These are phyloP conservation scores for Nomada goodeniana DNA, from an alignment of 2,888 invertebrate genomes.

Conservation along the genomic window DNA sequence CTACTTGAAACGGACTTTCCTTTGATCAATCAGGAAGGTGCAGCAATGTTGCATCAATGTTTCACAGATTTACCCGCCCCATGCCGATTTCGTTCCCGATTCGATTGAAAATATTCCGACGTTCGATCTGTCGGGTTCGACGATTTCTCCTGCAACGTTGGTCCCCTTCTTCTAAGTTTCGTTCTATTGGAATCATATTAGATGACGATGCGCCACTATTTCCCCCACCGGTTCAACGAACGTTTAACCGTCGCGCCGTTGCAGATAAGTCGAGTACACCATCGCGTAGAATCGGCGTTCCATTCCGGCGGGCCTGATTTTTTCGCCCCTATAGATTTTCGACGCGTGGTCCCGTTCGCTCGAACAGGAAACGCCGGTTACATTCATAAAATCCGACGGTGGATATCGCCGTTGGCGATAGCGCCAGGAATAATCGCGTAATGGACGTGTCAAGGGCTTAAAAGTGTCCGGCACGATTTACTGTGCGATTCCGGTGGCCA, in stretches of 20 bases:
- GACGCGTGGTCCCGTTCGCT: slow-evolving; percentile 18
- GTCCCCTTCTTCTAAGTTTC: not conserved
- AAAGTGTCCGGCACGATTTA: slow-evolving; percentile 63
- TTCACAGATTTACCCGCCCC: not conserved
- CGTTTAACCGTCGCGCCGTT: not conserved
- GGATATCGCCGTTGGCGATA: slow-evolving; percentile 56
- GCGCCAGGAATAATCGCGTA: slow-evolving; percentile 63
- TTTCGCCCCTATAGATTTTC: slow-evolving; percentile 4
- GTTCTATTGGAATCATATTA: not conserved
- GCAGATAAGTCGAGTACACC: slow-evolving; percentile 14
- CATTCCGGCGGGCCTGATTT: not conserved
- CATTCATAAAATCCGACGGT: slow-evolving; percentile 70
- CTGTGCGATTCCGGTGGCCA: slow-evolving; percentile 43
- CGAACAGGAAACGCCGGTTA: slow-evolving; percentile 46
- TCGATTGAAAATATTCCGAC: too few relatives aligned
- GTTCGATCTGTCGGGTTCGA: too few relatives aligned
- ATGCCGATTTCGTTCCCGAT: not conserved
- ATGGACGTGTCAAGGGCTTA: slow-evolving; percentile 66
- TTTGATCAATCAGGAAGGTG: not conserved
- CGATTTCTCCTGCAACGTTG: not conserved
- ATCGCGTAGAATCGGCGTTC: slow-evolving; percentile 16
- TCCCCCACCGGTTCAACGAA: not conserved
- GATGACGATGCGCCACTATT: not conserved
- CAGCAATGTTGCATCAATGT: not conserved
- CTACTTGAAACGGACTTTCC: accelerated